A percentile compares a stretch with the other conserved stretches of the same genome.
These are phyloP conservation scores for Diphyllodes magnificus DNA, from an alignment of 2,113 vertebrate genomes.

Conservation along the genomic window DNA sequence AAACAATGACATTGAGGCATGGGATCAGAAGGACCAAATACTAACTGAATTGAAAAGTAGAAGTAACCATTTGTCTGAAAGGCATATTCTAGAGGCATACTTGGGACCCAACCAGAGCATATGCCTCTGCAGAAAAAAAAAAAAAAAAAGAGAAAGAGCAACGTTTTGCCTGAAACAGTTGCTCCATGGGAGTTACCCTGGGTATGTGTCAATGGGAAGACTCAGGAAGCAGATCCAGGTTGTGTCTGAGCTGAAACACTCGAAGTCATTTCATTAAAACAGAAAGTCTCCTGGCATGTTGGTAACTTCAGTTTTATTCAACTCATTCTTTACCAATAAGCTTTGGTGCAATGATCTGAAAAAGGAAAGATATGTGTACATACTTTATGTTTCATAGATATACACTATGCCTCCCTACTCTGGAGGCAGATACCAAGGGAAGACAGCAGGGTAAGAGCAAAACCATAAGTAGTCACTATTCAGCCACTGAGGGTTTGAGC, in stretches of 20 bases:
- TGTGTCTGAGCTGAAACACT: not conserved
- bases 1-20: not conserved
- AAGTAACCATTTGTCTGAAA: not conserved
- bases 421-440: not conserved
- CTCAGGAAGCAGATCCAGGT: not conserved
- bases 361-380: fast-evolving
- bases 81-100: not conserved
- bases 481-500: not conserved
- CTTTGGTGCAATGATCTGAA: not conserved
- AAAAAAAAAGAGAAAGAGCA: not conserved
- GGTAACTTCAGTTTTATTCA: not conserved
- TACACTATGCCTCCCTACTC: not conserved
- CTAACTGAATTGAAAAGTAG: not conserved
- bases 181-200: not conserved
- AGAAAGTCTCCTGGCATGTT: not conserved
- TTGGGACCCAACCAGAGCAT: not conserved
- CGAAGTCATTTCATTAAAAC: not conserved
- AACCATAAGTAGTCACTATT: not conserved
- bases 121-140: not conserved
- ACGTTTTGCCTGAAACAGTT: not conserved
- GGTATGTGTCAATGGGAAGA: not conserved
- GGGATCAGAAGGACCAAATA: not conserved
- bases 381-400: not conserved
- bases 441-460: not conserved
- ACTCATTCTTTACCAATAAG: not conserved